Conservation (phyloP, 2,797 vertebrate genomes). For the Lemur catta region DNA sequence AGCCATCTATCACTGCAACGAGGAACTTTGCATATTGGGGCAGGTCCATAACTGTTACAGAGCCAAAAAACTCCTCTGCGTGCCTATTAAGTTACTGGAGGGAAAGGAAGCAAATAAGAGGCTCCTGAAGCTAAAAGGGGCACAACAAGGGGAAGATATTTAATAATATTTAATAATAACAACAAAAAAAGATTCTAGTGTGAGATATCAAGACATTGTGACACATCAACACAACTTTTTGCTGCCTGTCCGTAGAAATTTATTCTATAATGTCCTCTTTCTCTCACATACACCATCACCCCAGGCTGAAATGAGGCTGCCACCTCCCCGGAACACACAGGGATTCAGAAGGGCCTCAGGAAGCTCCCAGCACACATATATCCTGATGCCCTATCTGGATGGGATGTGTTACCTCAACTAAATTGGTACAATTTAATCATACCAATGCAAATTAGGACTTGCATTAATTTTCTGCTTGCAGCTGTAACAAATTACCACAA, state of each 20-base stretch:
- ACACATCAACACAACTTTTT: background rate
- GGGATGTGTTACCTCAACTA: background rate
- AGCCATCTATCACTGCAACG: background rate
- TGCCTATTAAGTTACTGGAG: background rate
- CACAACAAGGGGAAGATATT: background rate
- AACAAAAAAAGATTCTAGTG: background rate
- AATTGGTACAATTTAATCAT: background rate
- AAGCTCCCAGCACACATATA: background rate
- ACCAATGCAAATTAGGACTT: background rate
- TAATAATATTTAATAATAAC: background rate
- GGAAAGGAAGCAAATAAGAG: background rate
- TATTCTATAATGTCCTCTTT: background rate
- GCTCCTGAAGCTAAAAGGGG: background rate
- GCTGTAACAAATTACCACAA: background rate
- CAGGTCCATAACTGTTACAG: background rate
- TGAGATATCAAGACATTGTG: background rate
- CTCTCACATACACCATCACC: background rate
- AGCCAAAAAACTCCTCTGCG: background rate
- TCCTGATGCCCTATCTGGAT: too few relatives aligned
- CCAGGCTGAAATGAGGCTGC: background rate
- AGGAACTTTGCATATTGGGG: slow-evolving; percentile 14
- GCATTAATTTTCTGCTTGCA: background rate
- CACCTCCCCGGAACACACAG: background rate
- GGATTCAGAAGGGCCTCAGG: background rate
- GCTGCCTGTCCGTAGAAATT: background rate